Percentiles rank a stretch among this genome's conserved stretches.
Conservation (phyloP, 2,113 vertebrate genomes). For the Ailuropoda melanoleuca region DNA sequence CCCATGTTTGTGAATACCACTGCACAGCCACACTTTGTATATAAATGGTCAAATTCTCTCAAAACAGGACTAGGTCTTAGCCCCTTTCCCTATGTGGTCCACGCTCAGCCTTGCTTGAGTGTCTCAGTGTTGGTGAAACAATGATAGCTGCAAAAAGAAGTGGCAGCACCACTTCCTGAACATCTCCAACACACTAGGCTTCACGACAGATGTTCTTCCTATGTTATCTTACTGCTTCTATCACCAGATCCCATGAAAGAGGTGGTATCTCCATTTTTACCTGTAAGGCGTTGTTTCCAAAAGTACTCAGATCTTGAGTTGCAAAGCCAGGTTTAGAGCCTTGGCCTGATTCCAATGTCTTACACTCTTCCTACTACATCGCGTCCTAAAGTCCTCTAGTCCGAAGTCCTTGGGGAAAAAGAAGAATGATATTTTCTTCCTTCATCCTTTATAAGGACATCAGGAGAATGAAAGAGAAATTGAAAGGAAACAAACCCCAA, state of each 20-base stretch:
- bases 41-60: background rate
- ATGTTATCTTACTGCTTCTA: background rate
- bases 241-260: background rate
- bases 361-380: background rate
- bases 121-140: background rate
- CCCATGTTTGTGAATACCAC: background rate
- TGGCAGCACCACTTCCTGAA: background rate
- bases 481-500: background rate
- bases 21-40: background rate
- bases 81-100: background rate
- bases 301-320: background rate
- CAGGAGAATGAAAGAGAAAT: background rate
- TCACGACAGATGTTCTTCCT: background rate
- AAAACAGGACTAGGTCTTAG: background rate
- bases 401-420: background rate
- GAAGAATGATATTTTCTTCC: background rate
- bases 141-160: background rate
- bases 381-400: background rate
- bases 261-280: background rate
- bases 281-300: background rate
- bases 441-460: background rate
- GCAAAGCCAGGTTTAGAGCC: background rate
- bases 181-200: background rate
- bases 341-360: background rate
- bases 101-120: background rate